Percentiles rank a stretch among this genome's conserved stretches.
Evolutionary conservation across 2,797 vertebrate species (phyloP).

Genomic region (Anniella stebbinsi): DNA sequence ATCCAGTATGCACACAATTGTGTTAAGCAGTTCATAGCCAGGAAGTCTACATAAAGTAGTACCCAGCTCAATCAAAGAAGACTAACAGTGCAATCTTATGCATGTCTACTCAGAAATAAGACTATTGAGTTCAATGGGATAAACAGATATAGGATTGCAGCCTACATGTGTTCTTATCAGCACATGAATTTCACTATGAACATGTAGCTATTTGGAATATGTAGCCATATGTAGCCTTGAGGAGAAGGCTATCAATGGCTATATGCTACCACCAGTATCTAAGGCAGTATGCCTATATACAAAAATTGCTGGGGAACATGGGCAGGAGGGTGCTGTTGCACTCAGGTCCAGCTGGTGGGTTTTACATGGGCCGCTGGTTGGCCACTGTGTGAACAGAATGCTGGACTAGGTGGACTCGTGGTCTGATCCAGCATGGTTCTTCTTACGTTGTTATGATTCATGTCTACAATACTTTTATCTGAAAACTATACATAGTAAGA

Average conservation of each 20-base stretch:
- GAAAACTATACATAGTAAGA: slow-evolving; percentile 34
- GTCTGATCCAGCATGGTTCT: too few relatives aligned
- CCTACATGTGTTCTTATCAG: background rate
- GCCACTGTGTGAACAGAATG: too few relatives aligned
- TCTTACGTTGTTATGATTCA: too few relatives aligned
- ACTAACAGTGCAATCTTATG: background rate
- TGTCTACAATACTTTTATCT: background rate
- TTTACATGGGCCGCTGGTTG: too few relatives aligned
- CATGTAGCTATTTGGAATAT: background rate
- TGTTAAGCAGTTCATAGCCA: background rate
- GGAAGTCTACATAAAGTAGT: background rate
- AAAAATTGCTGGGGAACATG: too few relatives aligned
- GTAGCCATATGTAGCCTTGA: too few relatives aligned
- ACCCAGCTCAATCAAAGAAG: background rate
- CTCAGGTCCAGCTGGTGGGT: too few relatives aligned
- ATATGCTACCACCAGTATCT: too few relatives aligned
- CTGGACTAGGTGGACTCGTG: too few relatives aligned
- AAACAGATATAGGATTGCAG: background rate
- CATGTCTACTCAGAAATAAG: background rate
- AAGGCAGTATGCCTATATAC: too few relatives aligned
- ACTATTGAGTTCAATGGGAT: background rate
- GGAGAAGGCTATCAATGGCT: too few relatives aligned
- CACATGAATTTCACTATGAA: background rate
- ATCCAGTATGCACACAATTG: background rate
- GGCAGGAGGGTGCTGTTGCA: too few relatives aligned